Conservation (phyloP, 2,797 vertebrate species). For the Malacoctenus gilli region DNA sequence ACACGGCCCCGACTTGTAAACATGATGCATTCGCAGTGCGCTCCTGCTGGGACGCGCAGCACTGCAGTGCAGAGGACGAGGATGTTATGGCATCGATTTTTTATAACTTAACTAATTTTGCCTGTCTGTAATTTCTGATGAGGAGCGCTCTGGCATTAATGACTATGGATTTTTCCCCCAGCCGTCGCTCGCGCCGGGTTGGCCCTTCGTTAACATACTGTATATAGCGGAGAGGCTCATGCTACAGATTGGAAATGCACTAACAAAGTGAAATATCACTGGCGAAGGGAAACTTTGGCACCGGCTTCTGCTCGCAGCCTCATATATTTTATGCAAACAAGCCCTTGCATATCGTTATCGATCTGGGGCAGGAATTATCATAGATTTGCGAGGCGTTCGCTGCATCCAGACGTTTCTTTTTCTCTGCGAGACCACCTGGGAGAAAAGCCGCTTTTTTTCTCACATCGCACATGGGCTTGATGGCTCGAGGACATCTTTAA, state of each 20-base stretch:
- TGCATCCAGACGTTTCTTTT: slow-evolving; percentile 11
- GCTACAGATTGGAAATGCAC: slow-evolving; percentile 37
- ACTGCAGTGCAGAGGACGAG: slow-evolving; percentile 36
- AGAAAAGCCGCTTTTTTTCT: too few species aligned
- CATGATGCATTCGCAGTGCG: not conserved
- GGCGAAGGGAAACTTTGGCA: slow-evolving; percentile 47
- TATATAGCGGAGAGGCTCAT: slow-evolving; percentile 5
- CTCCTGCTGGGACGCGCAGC: not conserved
- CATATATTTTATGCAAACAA: slow-evolving; percentile 61
- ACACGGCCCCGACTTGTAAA: not conserved
- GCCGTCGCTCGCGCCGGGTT: slow-evolving; percentile 27
- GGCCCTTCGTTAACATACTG: slow-evolving; percentile 49
- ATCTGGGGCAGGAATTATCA: slow-evolving; percentile 53
- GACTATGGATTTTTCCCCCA: slow-evolving; percentile 60
- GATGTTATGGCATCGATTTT: slow-evolving; percentile 54
- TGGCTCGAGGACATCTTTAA: too few species aligned
- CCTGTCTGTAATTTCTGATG: slow-evolving; percentile 52
- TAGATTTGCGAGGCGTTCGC: slow-evolving; percentile 37
- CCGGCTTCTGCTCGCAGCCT: slow-evolving; percentile 20
- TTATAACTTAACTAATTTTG: slow-evolving; percentile 46
- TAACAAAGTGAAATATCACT: slow-evolving; percentile 52
- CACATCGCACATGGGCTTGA: too few species aligned
- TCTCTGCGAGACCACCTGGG: slow-evolving; percentile 7
- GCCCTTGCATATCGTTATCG: slow-evolving; percentile 47
- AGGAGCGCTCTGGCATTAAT: slow-evolving; percentile 43